These are phyloP conservation scores for Oxyruncus cristatus DNA, from an alignment of 2,113 vertebrate species.

Conservation along the genomic window DNA sequence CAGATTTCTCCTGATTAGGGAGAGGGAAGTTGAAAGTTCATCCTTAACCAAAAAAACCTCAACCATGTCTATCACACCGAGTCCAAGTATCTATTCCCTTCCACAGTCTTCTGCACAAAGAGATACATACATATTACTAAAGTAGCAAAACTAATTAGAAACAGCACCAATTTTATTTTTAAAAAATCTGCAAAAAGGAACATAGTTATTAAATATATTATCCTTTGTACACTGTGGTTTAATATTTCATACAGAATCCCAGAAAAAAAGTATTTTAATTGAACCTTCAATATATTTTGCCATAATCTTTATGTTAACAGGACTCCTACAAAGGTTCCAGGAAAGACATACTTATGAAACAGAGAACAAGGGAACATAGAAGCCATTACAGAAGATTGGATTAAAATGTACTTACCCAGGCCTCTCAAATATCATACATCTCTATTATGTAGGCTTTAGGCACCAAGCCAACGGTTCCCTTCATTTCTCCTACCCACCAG, in stretches of 20 bases:
- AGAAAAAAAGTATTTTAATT: slow-evolving; percentile 52
- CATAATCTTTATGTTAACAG: slow-evolving; percentile 72
- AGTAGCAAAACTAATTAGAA: not conserved
- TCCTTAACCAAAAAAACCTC: slow-evolving; percentile 20
- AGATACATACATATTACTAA: not conserved
- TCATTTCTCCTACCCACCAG: slow-evolving; percentile 98
- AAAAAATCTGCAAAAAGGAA: not conserved
- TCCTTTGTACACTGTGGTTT: slow-evolving; percentile 21
- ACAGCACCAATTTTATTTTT: not conserved
- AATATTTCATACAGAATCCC: slow-evolving; percentile 55
- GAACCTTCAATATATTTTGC: slow-evolving; percentile 59
- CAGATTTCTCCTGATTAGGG: slow-evolving; percentile 50
- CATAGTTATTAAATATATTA: not conserved
- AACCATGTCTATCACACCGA: not conserved
- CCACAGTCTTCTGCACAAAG: not conserved
- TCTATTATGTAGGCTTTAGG: slow-evolving; percentile 94
- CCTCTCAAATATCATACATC: slow-evolving; percentile 88
- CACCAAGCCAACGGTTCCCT: slow-evolving; percentile 92
- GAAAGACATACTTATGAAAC: slow-evolving; percentile 77
- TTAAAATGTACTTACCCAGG: slow-evolving; percentile 87
- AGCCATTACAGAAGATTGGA: slow-evolving; percentile 83
- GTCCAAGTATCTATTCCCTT: not conserved
- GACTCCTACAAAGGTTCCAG: slow-evolving; percentile 72
- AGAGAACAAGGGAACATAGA: slow-evolving; percentile 79
- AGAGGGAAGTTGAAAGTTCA: slow-evolving; percentile 34